Conservation (phyloP, 2,797 vertebrate species). For the Lepilemur ruficaudatus region DNA sequence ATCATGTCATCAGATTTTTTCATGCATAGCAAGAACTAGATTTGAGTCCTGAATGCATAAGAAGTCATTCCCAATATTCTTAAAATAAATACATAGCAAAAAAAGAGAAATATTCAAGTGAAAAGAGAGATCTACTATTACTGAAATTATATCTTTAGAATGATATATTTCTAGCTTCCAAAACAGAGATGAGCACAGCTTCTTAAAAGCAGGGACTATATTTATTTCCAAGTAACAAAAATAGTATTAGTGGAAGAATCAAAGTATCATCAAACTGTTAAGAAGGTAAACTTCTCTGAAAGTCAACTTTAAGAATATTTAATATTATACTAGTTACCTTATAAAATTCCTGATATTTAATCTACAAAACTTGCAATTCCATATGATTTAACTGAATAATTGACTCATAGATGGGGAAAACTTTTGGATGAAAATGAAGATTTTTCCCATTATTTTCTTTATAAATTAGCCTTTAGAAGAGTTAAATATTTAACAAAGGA, state of each 20-base stretch:
- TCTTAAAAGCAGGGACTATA: neutral
- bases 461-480: neutral
- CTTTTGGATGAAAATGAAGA: neutral
- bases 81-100: conserved; percentile 41
- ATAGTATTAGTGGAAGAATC: neutral
- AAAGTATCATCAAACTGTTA: neutral
- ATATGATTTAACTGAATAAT: neutral
- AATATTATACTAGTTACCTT: neutral
- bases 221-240: neutral
- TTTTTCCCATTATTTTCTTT: neutral
- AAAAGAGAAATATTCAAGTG: neutral
- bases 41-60: neutral
- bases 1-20: conserved; percentile 32
- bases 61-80: conserved; percentile 7
- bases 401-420: neutral
- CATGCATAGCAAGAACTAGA: conserved; percentile 49
- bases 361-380: neutral
- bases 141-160: neutral
- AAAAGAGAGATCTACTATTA: neutral
- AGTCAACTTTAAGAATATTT: neutral
- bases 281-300: neutral
- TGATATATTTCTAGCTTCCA: neutral
- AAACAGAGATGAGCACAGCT: neutral
- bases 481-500: neutral
- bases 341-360: neutral